Evolutionary conservation across 2,113 vertebrate genomes (phyloP), one percentile per base, ranked within the genome.

Genomic region (Grallaria varia): DNA sequence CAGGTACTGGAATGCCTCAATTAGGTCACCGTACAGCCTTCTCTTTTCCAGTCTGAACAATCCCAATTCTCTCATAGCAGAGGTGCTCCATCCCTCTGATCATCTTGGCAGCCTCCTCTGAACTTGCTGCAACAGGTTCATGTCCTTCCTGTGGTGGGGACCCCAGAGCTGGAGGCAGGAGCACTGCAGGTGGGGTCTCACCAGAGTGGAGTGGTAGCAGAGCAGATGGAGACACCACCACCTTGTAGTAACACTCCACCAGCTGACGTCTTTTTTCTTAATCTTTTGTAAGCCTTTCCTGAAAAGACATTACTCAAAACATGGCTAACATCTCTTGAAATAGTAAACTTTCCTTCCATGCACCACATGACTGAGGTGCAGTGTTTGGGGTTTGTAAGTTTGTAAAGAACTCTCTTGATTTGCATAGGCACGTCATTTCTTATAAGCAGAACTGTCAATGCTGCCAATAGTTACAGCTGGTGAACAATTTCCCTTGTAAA

Each of bases 401-500:
- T 87, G 50, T 93, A 30, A 74, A 77, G 79, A 67, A 78, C 78
- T 91, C 71, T 14, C 75, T 94, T 94, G 63, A 93, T 96, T 94
- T 94, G 90, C 82, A 77, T 88, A 71, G 75, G 27, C 8, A 8
- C 6, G 0, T 45, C 85, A 52, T 77, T 94, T 83, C 91, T 91
- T 77, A 16, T 68, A 88, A 90, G 72, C 5, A 2, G 59, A 83
- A 75, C 50, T 88, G 82, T 71, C 82, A 91, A 49, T n/a, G 42
- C 79, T 85, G 79, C 59, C 68, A 84, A 21, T 64, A 72, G 44
- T 84, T 75, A 16, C 27, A 74, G 45, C 27, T 87, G 89, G 91
- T 89, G 90, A 92, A 40, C 19, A 85, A 74, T 74, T 94, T 47
- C 63, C 53, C 87, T 86, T 86, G 85, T 96, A 94, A 95, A 96